Base-by-base conservation (phyloP, 1,140 invertebrate genomes). In the Aphelenchoides avenae region DNA sequence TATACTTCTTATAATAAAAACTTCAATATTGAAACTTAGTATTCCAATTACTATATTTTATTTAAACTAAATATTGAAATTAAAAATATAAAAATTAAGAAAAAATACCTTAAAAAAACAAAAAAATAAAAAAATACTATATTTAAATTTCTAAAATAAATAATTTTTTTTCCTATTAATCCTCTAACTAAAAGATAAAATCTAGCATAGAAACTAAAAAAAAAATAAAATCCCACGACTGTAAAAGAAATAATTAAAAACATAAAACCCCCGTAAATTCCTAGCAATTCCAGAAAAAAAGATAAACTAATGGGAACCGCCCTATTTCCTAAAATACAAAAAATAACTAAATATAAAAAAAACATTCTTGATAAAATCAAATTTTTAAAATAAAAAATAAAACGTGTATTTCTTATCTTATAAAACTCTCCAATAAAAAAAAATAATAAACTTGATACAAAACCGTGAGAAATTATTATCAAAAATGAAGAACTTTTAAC, bases 391-490 rank as follows among this genome's bases (percentile, higher is more conserved):
- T 64, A 59, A 59, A 53, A 63, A 40, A 59, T 9, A n/a, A 6
- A 26, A 53, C 57, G 57, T 20, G 48, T 18, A 11, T 5, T 6
- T 6, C 9, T 63, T 20, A 53, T n/a, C 49, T 59, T 41, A 56
- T 15, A 59, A 59, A 53, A 56, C 40, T 56, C 50, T 9, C 59
- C 59, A 26, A 59, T 42, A 9, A 63, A 31, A 53, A 53, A 59
- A 52, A 59, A 59, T 24, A 59, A 31, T 27, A 64, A 22, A 56
- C 60, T 55, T 30, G 57, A 59, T 64, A 22, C 36, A 64, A 56
- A 59, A 18, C 57, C 57, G 39, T 59, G 57, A 64, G 61, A 15
- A 24, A 59, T 9, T 51, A 59, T 64, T n/a, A 59, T 54, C 9
- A 65, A 5, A 15, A 59, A 7, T 15, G 26, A 18, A 13, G 4